Base-by-base conservation (phyloP, 2,888 invertebrate genomes). In the Clitarchus hookeri region DNA sequence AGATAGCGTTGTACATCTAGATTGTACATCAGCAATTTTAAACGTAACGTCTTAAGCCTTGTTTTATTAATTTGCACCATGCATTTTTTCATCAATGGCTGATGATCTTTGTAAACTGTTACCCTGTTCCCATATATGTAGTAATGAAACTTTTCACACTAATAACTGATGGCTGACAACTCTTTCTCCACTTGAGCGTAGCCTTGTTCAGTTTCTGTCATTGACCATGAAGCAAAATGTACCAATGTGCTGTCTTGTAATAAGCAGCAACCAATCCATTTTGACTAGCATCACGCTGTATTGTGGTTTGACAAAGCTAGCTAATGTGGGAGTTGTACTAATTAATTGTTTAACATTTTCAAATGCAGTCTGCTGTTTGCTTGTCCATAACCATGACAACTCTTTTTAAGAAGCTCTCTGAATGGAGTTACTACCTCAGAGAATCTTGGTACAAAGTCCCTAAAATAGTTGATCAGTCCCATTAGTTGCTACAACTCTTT, bases 401-500 rank as follows among this genome's bases (percentile, higher is more conserved):
- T 65, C 19, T 65, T 65, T 65, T 65, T 65, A 9, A 65, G 65
- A 65, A 65, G 65, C 44, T 82, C 9, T 26, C 27, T 82, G 27
- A 82, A 23, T 36, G 82, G 82, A 36, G 82, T 23, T 82, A 44
- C 44, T 13, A 82, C 23, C 25, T 82, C 36, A 82, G 82, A 82
- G 19, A 82, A 44, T 6, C 36, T 36, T 36, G 82, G 82, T 82
- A 82, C 23, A 82, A 82, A 82, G 0, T 36, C 19, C 19, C 23
- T 16, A 23, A 82, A 13, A 44, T 82, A 82, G 36, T 12, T 82
- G 6, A 82, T 82, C 1, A 82, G 19, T 0, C 12, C 44, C 44
- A 27, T 19, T 25, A 80, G 23, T 26, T 36, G 26, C 36, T 44
- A 12, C 27, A 36, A 44, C 80, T 36, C 36, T 0, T 80, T 44